Percentiles rank a stretch among this genome's conserved stretches.
phyloP scores from a whole-genome alignment of 2,113 vertebrate genomes.

The Sinosuthora webbiana region DNA sequence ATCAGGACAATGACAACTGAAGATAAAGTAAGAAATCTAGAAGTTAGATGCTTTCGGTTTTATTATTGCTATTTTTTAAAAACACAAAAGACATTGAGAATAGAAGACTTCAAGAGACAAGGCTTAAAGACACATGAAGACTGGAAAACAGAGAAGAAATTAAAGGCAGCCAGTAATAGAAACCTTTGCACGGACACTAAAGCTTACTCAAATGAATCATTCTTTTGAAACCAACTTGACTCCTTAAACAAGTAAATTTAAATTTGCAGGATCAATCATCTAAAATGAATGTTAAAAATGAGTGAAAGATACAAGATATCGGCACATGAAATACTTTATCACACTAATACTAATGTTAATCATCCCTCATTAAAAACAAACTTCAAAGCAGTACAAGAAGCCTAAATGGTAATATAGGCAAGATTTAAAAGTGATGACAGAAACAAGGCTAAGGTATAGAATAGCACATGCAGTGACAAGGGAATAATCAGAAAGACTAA shows the following conservation, averaged over 20 bases:
- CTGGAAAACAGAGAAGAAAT: background rate
- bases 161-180: background rate
- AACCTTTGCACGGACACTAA: background rate
- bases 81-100: background rate
- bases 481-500: background rate
- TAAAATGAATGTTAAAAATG: background rate
- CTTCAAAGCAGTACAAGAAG: background rate
- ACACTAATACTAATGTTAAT: background rate
- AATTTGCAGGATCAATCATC: background rate
- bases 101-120: background rate
- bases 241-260: background rate
- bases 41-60: background rate
- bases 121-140: background rate
- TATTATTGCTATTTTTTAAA: background rate
- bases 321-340: background rate
- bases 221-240: background rate
- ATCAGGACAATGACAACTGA: background rate
- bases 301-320: background rate
- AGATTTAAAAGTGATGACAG: background rate
- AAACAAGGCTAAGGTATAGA: background rate
- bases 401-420: background rate
- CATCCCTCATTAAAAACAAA: slow-evolving; percentile 14
- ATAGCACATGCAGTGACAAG: background rate
- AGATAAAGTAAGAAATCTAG: background rate
- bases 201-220: background rate